Evolutionary conservation across 1,140 invertebrate species (phyloP).

Genomic region (Atta colombica): DNA sequence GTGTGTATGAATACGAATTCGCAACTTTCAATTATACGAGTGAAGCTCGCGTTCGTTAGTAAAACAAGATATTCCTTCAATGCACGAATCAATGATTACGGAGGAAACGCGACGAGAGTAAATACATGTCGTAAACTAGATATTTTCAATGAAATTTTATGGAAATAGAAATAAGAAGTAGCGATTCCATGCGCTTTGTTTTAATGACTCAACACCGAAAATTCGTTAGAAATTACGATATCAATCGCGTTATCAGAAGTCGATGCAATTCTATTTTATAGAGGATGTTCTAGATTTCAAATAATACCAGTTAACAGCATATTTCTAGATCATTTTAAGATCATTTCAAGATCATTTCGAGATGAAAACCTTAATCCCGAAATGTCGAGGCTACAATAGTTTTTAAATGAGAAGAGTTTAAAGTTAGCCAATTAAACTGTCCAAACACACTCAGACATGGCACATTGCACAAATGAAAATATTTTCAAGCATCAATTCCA

Average conservation of each 20-base stretch:
- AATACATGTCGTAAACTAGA: conserved; percentile 3
- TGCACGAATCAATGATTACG: neutral
- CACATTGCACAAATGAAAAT: no score
- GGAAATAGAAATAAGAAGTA: neutral
- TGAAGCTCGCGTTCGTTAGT: neutral
- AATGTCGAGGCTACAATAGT: no score
- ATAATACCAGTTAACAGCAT: no score
- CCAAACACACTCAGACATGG: no score
- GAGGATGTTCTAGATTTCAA: no score
- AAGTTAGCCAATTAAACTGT: no score
- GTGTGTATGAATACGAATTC: conserved; percentile 6
- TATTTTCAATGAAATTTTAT: conserved; percentile 5
- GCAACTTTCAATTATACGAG: conserved; percentile 9
- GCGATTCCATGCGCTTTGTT: neutral
- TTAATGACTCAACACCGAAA: conserved; percentile 10
- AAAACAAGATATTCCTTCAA: conserved; percentile 16
- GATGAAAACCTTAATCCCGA: no score
- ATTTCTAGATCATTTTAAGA: no score
- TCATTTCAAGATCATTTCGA: no score
- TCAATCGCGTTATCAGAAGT: conserved; percentile 3
- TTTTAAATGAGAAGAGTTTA: no score
- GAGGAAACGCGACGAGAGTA: neutral
- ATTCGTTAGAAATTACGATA: neutral
- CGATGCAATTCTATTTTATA: conserved; percentile 16
- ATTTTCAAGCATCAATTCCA: no score